Evolutionary conservation across 2,113 vertebrate genomes (phyloP).

Genomic region (Hypanus sabinus): DNA sequence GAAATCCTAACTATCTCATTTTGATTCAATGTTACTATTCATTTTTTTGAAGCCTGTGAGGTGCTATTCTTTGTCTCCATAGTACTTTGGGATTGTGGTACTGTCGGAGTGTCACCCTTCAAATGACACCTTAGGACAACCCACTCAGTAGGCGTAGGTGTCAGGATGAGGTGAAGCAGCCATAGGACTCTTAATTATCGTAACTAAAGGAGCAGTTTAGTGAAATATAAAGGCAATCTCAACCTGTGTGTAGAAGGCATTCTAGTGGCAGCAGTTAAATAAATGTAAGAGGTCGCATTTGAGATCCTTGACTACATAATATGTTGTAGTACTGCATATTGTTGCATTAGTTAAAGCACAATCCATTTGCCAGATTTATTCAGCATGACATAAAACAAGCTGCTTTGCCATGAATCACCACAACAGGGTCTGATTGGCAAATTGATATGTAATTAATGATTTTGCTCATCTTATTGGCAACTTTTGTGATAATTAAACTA

Average conservation of each 20-base stretch:
- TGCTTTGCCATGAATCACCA: background rate
- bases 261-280: background rate
- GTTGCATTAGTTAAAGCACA: background rate
- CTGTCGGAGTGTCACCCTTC: background rate
- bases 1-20: background rate
- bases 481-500: background rate
- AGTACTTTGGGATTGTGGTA: background rate
- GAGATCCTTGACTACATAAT: background rate
- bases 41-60: background rate
- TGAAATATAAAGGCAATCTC: background rate
- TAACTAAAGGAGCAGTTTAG: too few species aligned
- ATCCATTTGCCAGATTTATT: background rate
- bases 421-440: background rate
- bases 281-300: background rate
- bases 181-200: background rate
- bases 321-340: background rate
- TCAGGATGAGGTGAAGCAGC: background rate
- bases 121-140: background rate
- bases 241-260: background rate
- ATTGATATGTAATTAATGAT: background rate
- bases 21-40: background rate
- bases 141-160: background rate
- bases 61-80: background rate
- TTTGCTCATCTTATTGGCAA: background rate
- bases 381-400: background rate